Evolutionary conservation across 2,888 invertebrate species (phyloP), one percentile per base, ranked within the genome.

Genomic region (Mimumesa dahlbomi): DNA sequence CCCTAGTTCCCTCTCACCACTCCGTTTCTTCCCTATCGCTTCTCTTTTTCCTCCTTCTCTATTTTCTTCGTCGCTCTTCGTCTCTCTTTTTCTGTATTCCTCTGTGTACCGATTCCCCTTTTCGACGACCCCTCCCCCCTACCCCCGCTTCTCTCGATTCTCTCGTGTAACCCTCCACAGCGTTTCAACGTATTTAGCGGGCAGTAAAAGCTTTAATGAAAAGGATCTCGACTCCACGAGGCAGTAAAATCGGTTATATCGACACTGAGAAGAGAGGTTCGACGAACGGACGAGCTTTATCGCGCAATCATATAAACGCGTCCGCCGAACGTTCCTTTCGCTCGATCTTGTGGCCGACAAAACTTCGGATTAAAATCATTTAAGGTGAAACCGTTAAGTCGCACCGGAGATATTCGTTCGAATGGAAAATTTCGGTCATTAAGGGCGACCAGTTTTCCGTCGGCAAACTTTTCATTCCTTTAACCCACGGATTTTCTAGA

Each of bases 171-270:
- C 18, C 64, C 57, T 62, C 54, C 53, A 31, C 45, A 31, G 62
- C 65, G 78, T 77, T 75, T 73, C 78, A 67, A 58, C 79, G 83
- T 82, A 84, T 84, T 84, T 84, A 84, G 84, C 81, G 61, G 80
- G 77, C 78, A 84, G 78, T 84, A 84, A 84, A 84, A 77, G 73
- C 79, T 77, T 76, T 84, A 83, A 84, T 84, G 83, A 84, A 84
- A 83, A 76, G 75, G 82, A 76, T 73, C 76, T 77, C 77, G 75
- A 75, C 71, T 75, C 73, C 67, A 68, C 64, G 63, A 58, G 74
- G 72, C 75, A 80, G 69, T 82, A 82, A 81, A 81, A 79, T 79
- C 69, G 65, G 73, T 75, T 81, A 79, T 82, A 79, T 71, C 71
- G 81, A 68, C 50, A 58, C 52, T 13, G 52, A 43, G 46, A n/a